phyloP scores from a whole-genome alignment of 2,797 vertebrate species.

The Ispidina picta region DNA sequence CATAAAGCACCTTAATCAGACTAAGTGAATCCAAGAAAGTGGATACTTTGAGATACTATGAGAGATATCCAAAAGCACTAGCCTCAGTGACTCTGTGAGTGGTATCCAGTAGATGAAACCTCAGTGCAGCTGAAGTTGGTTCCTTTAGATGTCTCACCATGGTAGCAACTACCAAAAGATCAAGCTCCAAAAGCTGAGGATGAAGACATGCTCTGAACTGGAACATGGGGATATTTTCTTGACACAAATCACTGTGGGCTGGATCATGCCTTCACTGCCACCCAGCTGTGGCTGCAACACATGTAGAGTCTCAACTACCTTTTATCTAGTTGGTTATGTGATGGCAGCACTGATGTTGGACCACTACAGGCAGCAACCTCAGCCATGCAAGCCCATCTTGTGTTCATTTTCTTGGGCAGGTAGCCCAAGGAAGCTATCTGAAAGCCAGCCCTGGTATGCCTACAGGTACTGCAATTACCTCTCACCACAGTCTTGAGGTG shows the following conservation, averaged over 20 bases:
- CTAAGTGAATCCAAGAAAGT: background rate
- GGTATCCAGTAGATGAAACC: background rate
- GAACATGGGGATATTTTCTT: background rate
- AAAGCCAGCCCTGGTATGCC: background rate
- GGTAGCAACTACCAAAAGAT: background rate
- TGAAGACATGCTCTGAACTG: background rate
- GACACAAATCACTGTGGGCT: background rate
- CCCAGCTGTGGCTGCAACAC: background rate
- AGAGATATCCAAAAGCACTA: background rate
- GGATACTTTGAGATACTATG: background rate
- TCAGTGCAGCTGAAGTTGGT: background rate
- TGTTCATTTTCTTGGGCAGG: background rate
- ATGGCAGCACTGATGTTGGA: background rate
- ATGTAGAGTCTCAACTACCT: background rate
- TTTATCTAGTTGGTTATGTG: background rate
- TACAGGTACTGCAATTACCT: background rate
- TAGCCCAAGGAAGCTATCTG: background rate
- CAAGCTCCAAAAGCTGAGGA: background rate
- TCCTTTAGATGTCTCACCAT: background rate
- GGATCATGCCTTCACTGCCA: background rate
- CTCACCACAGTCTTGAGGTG: background rate
- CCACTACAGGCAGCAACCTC: background rate
- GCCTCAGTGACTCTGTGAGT: background rate
- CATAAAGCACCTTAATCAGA: background rate
- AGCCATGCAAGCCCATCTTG: background rate